Evolutionary conservation across 2,888 invertebrate genomes (phyloP).

Genomic region (Pandemis corylana): DNA sequence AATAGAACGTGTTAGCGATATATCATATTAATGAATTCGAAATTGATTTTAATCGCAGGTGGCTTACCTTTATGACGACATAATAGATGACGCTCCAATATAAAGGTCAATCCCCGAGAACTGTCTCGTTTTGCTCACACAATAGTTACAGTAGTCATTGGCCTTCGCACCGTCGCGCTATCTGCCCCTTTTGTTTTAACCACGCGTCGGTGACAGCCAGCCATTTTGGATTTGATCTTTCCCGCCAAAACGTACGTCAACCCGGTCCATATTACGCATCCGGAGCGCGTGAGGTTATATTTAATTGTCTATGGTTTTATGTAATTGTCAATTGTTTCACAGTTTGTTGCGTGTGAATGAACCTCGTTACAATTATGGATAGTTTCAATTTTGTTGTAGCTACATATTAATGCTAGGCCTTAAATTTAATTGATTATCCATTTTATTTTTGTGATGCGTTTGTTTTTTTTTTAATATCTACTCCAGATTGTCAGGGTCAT

Average conservation of each 20-base stretch:
- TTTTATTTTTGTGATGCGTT: background rate
- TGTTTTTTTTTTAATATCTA: background rate
- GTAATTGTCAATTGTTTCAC: slow-evolving; percentile 75
- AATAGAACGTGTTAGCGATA: background rate
- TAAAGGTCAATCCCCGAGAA: slow-evolving; percentile 75
- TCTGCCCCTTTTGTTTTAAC: slow-evolving; percentile 77
- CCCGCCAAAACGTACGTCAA: slow-evolving; percentile 61
- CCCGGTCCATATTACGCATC: slow-evolving; percentile 65
- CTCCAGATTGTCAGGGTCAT: background rate
- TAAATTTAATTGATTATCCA: background rate
- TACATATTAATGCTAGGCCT: slow-evolving; percentile 33
- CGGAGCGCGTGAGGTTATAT: slow-evolving; percentile 73
- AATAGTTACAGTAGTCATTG: slow-evolving; percentile 70
- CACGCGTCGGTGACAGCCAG: slow-evolving; percentile 49
- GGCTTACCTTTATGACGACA: slow-evolving; percentile 15
- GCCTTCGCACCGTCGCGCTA: slow-evolving; percentile 80
- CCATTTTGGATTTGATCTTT: slow-evolving; percentile 32
- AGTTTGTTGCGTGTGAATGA: slow-evolving; percentile 72
- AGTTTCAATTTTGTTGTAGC: slow-evolving; percentile 51
- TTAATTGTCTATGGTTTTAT: slow-evolving; percentile 73
- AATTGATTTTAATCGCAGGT: background rate
- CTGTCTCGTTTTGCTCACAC: slow-evolving; percentile 54
- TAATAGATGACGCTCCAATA: slow-evolving; percentile 36
- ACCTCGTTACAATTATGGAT: slow-evolving; percentile 56
- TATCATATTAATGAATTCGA: background rate